Conservation (phyloP, 2,113 vertebrate species). For the Buteo buteo region DNA sequence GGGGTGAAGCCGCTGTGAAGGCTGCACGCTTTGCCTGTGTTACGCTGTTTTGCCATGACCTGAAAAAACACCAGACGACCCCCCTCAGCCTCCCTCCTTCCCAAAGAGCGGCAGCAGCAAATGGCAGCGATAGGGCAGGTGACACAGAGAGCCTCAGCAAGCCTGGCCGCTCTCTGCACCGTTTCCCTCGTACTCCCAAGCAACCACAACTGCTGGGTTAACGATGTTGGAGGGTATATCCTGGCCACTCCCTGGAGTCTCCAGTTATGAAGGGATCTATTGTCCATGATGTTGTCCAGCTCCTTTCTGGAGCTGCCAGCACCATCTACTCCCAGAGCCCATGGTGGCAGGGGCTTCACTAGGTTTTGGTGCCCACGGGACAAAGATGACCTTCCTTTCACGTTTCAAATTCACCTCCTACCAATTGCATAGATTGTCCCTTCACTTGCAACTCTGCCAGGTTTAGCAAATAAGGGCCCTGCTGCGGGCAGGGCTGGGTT, state of each 20-base stretch:
- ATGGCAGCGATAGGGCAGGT: rapidly evolving
- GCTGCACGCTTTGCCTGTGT: rapidly evolving
- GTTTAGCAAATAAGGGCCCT: neutral
- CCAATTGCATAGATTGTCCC: rapidly evolving
- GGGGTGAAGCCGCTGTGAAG: neutral
- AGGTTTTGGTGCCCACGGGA: neutral
- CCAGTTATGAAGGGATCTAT: neutral
- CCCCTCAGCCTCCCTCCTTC: too few relatives aligned
- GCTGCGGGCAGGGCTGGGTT: neutral
- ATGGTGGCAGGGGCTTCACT: rapidly evolving
- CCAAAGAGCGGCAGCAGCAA: too few relatives aligned
- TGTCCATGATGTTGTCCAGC: neutral
- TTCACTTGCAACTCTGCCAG: neutral
- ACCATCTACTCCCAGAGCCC: neutral
- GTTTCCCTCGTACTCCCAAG: neutral
- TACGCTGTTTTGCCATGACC: rapidly evolving
- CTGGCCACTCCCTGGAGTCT: neutral
- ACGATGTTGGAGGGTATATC: rapidly evolving
- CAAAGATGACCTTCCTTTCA: neutral
- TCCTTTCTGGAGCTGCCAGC: neutral
- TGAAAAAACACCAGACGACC: neutral
- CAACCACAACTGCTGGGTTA: rapidly evolving
- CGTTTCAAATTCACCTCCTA: neutral
- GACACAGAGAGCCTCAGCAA: neutral
- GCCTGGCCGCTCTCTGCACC: rapidly evolving